Conservation (phyloP, 1,140 invertebrate species). For the Trichogramma pretiosum region DNA sequence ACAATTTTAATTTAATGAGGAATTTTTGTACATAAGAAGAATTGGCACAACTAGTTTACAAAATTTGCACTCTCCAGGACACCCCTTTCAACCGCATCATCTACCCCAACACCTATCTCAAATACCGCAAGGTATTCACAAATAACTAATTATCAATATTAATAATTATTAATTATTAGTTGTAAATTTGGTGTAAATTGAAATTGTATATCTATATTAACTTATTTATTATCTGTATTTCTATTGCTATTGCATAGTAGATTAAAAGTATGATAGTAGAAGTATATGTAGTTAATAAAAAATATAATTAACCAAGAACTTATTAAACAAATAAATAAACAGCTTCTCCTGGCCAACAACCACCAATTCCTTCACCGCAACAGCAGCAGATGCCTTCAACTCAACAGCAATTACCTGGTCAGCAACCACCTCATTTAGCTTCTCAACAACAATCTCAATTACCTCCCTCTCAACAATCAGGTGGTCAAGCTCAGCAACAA, state of each 20-base stretch:
- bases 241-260: too few species aligned
- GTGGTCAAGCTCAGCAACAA: conserved; percentile 9
- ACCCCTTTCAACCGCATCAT: conserved; percentile 19
- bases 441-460: conserved; percentile 20
- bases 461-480: not conserved
- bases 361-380: conserved; percentile 17
- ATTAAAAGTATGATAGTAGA: too few species aligned
- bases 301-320: too few species aligned
- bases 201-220: too few species aligned
- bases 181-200: too few species aligned
- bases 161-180: not conserved
- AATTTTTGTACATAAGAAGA: not conserved
- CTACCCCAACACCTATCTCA: conserved; percentile 18
- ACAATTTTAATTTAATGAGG: too few species aligned
- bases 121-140: conserved; percentile 16
- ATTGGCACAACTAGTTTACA: not conserved
- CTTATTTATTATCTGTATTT: too few species aligned
- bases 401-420: conserved; percentile 23
- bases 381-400: conserved; percentile 24
- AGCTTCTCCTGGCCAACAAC: conserved; percentile 6
- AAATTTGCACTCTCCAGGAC: conserved; percentile 7
- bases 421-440: conserved; percentile 14
- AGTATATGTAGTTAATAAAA: too few species aligned
- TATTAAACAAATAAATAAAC: too few species aligned
- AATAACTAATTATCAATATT: not conserved